phyloP scores from a whole-genome alignment of 2,797 vertebrate genomes.

The Malurus splendens region DNA sequence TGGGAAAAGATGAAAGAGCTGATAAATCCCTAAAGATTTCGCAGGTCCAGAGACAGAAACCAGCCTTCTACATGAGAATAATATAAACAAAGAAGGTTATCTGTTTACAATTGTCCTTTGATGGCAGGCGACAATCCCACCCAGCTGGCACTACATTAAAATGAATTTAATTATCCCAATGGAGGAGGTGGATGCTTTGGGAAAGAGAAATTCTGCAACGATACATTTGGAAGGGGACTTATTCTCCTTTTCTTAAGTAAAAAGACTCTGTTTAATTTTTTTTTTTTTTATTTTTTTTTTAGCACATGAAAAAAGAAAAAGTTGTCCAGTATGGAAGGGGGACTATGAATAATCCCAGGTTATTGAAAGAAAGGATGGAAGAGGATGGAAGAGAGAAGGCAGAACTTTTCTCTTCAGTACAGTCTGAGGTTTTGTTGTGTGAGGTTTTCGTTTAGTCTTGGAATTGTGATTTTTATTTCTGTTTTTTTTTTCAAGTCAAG shows the following conservation, averaged over 20 bases:
- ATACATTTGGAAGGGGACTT: constrained; percentile 7
- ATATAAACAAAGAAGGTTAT: constrained; percentile 58
- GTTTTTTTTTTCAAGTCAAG: not conserved
- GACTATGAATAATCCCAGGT: not conserved
- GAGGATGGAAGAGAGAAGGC: not conserved
- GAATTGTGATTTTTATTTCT: not conserved
- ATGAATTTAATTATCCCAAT: constrained; percentile 66
- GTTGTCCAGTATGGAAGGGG: not conserved
- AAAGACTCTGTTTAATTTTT: not conserved
- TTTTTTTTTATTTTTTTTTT: not conserved
- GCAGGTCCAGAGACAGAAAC: constrained; percentile 43
- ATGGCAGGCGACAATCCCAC: constrained; percentile 37
- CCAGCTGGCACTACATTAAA: constrained; percentile 64
- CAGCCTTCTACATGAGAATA: constrained; percentile 30
- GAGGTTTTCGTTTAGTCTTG: not conserved
- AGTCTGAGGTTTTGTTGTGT: not conserved
- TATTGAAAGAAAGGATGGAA: not conserved
- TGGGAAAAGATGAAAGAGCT: constrained; percentile 66
- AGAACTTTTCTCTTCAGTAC: not conserved
- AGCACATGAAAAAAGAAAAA: not conserved
- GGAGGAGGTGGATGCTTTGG: constrained; percentile 12
- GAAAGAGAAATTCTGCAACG: constrained; percentile 49
- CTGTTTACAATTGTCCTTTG: constrained; percentile 59
- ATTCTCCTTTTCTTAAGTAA: not conserved
- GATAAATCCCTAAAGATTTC: constrained; percentile 42